Evolutionary conservation across 2,888 invertebrate species (phyloP).

Genomic region (Euplexia lucipara): DNA sequence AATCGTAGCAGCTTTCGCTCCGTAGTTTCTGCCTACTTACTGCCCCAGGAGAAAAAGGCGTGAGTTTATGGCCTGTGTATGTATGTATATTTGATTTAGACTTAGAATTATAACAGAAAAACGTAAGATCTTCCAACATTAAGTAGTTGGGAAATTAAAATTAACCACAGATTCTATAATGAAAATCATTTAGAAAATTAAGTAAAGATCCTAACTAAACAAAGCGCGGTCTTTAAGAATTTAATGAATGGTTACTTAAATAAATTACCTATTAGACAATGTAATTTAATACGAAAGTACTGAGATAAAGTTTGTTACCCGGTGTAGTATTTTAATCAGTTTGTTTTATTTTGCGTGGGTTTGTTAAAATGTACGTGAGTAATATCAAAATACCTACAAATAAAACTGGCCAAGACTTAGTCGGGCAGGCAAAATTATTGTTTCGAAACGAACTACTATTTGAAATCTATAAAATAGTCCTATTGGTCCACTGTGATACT

Average conservation of each 20-base stretch:
- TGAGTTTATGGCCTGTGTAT: no score
- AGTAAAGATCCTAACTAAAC: constrained; percentile 5
- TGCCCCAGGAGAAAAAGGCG: no score
- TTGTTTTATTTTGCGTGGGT: neutral
- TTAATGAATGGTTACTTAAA: constrained; percentile 29
- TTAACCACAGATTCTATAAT: neutral
- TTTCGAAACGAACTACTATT: no score
- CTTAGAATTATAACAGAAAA: neutral
- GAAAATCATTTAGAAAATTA: constrained; percentile 11
- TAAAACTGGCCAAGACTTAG: no score
- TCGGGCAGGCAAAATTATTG: no score
- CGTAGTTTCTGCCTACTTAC: no score
- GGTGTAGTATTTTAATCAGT: constrained; percentile 1
- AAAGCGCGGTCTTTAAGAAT: constrained; percentile 9
- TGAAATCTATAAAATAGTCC: no score
- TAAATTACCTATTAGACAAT: constrained; percentile 32
- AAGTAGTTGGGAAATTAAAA: neutral
- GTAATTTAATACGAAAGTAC: constrained; percentile 14
- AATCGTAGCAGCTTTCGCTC: no score
- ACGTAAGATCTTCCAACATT: neutral
- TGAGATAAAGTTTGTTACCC: neutral
- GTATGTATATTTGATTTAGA: no score
- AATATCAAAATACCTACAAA: neutral
- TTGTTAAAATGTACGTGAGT: neutral
- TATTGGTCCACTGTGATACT: no score